Conservation (phyloP, 2,113 vertebrate species). For the Beaufortia kweichowensis region DNA sequence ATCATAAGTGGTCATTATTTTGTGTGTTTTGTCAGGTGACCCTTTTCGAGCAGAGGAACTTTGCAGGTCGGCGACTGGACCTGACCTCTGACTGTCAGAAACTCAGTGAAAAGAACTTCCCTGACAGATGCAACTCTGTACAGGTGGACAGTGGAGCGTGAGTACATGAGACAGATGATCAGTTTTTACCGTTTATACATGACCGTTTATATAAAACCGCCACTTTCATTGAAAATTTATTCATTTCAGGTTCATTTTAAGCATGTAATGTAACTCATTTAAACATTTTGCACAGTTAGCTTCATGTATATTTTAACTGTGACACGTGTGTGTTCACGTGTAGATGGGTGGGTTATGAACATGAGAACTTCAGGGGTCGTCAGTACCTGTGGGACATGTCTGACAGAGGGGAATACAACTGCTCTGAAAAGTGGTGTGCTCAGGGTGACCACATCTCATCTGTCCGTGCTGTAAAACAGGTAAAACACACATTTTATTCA, state of each 20-base stretch:
- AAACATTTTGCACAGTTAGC: too few relatives aligned
- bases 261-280: too few relatives aligned
- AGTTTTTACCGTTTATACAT: neutral
- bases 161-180: constrained; percentile 50
- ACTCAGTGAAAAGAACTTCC: constrained; percentile 76
- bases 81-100: constrained; percentile 73
- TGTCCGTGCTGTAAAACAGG: constrained; percentile 74
- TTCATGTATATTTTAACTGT: too few relatives aligned
- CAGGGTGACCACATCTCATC: constrained; percentile 73
- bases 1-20: neutral
- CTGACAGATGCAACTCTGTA: constrained; percentile 79
- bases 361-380: constrained; percentile 74
- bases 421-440: constrained; percentile 69
- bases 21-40: constrained; percentile 68
- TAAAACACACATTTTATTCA: constrained; percentile 38
- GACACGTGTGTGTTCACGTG: neutral
- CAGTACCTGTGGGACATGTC: constrained; percentile 65
- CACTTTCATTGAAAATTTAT: too few relatives aligned
- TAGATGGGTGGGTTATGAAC: constrained; percentile 73
- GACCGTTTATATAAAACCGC: neutral
- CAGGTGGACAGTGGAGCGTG: constrained; percentile 78
- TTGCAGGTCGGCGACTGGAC: constrained; percentile 74
- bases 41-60: constrained; percentile 80
- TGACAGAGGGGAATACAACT: constrained; percentile 76
- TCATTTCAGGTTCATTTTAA: too few relatives aligned